These are phyloP conservation scores for Sycophila sp. DNA, from an alignment of 1,140 invertebrate species.

Conservation along the genomic window DNA sequence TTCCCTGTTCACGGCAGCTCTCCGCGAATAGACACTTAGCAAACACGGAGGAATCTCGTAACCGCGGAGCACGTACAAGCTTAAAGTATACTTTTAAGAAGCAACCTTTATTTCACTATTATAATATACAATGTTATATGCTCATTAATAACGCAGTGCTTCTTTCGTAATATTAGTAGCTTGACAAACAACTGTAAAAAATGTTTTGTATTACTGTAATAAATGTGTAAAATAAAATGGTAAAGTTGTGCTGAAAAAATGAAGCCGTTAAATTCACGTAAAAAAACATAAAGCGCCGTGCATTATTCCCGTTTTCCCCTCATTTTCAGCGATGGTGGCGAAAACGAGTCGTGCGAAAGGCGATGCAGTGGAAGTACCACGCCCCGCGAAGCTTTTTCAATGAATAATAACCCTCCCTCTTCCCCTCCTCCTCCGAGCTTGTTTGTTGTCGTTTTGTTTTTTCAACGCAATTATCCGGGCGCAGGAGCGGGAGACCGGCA, in stretches of 20 bases:
- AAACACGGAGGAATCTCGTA: background rate
- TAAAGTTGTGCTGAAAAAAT: too few species aligned
- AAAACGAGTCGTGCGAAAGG: background rate
- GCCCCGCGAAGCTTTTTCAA: background rate
- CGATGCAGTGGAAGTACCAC: background rate
- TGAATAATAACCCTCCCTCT: background rate
- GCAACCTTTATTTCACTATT: too few species aligned
- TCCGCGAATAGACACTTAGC: background rate
- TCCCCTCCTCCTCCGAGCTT: background rate
- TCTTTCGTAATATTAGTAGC: too few species aligned
- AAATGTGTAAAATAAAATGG: too few species aligned
- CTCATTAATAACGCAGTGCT: too few species aligned
- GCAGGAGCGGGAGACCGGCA: background rate
- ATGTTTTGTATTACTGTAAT: too few species aligned
- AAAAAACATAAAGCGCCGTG: too few species aligned
- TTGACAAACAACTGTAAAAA: too few species aligned
- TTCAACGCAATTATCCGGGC: conserved; percentile 4
- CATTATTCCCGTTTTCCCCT: background rate
- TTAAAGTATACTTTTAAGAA: too few species aligned
- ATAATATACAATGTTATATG: too few species aligned
- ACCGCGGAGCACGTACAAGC: too few species aligned
- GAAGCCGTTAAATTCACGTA: too few species aligned
- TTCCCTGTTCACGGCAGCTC: conserved; percentile 1
- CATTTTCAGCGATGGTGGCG: background rate
- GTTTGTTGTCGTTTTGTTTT: background rate